phyloP scores from a whole-genome alignment of 2,888 invertebrate species.

The Cacoxenus indagator region DNA sequence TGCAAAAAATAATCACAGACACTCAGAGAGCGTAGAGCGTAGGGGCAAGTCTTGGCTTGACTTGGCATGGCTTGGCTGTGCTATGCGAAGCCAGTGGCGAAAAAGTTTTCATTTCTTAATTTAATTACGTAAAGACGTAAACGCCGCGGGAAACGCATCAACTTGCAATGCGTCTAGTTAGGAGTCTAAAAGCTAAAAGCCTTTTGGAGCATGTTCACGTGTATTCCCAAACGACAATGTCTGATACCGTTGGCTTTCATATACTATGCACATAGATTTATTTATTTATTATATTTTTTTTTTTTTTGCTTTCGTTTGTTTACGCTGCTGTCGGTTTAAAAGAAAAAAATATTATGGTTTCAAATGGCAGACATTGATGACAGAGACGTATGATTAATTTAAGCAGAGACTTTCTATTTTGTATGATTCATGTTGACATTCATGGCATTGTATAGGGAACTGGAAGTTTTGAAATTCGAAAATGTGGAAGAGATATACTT shows the following conservation, averaged over 20 bases:
- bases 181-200: constrained; percentile 20
- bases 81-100: background rate
- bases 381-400: constrained; percentile 1
- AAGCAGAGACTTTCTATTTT: background rate
- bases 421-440: background rate
- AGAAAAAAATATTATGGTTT: background rate
- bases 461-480: no score
- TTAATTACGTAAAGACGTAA: constrained; percentile 44
- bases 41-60: no score
- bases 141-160: constrained; percentile 34
- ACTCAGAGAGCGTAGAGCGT: background rate
- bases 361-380: constrained; percentile 2
- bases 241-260: constrained; percentile 2
- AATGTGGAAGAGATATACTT: no score
- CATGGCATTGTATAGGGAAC: no score
- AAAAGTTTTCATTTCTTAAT: constrained; percentile 40
- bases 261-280: no score
- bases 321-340: background rate
- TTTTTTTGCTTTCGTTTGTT: background rate
- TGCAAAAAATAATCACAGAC: constrained; percentile 22
- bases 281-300: background rate
- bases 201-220: background rate
- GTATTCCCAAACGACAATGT: constrained; percentile 14
- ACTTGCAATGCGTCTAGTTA: background rate
- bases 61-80: no score